Conservation (phyloP, 2,113 vertebrate genomes). For the Peromyscus leucopus region DNA sequence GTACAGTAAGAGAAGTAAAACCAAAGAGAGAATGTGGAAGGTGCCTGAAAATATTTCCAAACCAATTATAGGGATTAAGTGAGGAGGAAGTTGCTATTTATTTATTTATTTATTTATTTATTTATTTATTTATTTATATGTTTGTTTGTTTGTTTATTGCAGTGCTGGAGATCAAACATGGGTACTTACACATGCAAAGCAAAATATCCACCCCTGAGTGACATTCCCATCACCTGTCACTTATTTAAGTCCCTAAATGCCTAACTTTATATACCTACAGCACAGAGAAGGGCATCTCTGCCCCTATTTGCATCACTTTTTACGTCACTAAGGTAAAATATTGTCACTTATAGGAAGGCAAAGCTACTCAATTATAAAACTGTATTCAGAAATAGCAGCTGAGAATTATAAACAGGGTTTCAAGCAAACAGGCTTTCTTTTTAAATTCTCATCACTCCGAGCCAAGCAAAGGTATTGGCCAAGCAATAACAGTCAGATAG, state of each 20-base stretch:
- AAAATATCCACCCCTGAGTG: no score
- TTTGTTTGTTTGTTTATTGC: no score
- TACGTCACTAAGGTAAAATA: background rate
- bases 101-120: background rate
- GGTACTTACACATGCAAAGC: background rate
- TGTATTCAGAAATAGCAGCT: conserved; percentile 4
- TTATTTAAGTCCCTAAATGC: background rate
- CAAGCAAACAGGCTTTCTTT: background rate
- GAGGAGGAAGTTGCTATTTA: background rate
- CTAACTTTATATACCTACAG: background rate
- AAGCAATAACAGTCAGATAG: background rate
- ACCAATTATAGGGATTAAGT: background rate
- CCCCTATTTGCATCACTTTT: fast-evolving
- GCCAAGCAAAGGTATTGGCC: background rate
- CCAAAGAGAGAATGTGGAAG: background rate
- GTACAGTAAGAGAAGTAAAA: background rate
- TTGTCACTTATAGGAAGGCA: conserved; percentile 20
- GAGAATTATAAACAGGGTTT: background rate
- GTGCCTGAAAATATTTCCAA: background rate
- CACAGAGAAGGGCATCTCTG: background rate
- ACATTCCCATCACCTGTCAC: background rate
- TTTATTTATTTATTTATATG: no score
- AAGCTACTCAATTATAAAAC: background rate
- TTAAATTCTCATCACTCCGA: background rate
- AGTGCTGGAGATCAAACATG: background rate